These are phyloP conservation scores for Drosophila picticornis DNA, from an alignment of 2,888 invertebrate genomes.

Conservation along the genomic window DNA sequence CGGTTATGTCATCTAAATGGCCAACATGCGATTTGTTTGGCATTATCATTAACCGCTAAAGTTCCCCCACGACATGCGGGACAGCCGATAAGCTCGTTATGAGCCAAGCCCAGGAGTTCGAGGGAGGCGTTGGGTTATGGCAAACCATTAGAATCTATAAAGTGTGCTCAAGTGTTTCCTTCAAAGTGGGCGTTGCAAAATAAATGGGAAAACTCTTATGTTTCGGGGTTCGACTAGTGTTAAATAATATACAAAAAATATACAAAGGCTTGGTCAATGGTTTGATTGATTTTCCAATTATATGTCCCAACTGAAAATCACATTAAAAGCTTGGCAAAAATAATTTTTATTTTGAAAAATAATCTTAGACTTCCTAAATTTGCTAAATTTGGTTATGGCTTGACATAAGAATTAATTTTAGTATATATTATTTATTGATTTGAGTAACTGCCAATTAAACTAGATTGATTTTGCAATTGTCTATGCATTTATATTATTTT, in stretches of 20 bases:
- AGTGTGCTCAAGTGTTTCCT: constrained; percentile 10
- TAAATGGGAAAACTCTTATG: background rate
- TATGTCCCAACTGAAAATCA: background rate
- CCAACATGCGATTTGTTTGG: constrained; percentile 66
- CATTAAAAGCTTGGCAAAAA: no score
- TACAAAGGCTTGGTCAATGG: background rate
- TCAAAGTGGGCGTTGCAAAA: background rate
- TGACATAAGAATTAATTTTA: background rate
- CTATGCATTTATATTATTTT: background rate
- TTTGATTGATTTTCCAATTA: background rate
- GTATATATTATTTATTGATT: background rate
- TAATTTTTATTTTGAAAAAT: background rate
- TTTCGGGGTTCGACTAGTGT: background rate
- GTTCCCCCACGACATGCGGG: constrained; percentile 18
- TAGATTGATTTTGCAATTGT: background rate
- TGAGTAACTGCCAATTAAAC: background rate
- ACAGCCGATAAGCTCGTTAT: constrained; percentile 37
- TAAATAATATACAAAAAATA: background rate
- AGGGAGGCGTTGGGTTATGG: constrained; percentile 4
- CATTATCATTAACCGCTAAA: constrained; percentile 49
- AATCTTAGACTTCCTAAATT: background rate
- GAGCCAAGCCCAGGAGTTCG: constrained; percentile 14
- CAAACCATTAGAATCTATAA: constrained; percentile 41
- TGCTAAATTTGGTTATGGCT: background rate
- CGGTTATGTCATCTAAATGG: constrained; percentile 80